Percentiles rank a stretch among this genome's conserved stretches.
phyloP scores from a whole-genome alignment of 2,113 vertebrate species.

The Carassius auratus region DNA sequence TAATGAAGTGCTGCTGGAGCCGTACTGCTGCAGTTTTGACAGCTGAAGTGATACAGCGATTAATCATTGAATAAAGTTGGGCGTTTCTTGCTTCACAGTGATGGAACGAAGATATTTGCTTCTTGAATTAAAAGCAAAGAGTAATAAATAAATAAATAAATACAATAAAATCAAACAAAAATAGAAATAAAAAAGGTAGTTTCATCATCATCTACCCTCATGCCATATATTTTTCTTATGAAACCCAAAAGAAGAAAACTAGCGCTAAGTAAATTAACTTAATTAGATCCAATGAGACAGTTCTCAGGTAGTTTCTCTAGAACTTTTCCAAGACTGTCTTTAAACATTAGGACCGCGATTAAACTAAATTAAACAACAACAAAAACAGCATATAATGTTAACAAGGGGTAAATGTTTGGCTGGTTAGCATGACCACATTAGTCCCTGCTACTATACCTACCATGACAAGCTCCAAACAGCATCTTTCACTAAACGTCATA shows the following conservation, averaged over 20 bases:
- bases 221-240: not conserved
- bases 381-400: slow-evolving; percentile 39
- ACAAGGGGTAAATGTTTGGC: not conserved
- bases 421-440: not conserved
- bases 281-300: slow-evolving; percentile 12
- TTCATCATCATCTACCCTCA: not conserved
- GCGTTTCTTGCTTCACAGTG: slow-evolving; percentile 70
- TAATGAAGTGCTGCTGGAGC: slow-evolving; percentile 73
- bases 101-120: slow-evolving; percentile 58
- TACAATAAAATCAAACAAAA: not conserved
- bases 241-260: not conserved
- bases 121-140: slow-evolving; percentile 36
- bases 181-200: not conserved
- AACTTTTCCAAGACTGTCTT: slow-evolving; percentile 21
- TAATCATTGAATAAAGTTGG: slow-evolving; percentile 68
- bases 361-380: not conserved
- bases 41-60: slow-evolving; percentile 65
- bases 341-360: slow-evolving; percentile 44
- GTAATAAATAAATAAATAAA: not conserved
- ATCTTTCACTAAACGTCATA: not conserved
- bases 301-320: slow-evolving; percentile 19
- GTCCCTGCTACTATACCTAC: not conserved
- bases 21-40: slow-evolving; percentile 64
- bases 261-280: slow-evolving; percentile 24
- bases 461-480: not conserved